These are phyloP conservation scores for Ancistrus triradiatus DNA, from an alignment of 2,113 vertebrate species.

Conservation along the genomic window DNA sequence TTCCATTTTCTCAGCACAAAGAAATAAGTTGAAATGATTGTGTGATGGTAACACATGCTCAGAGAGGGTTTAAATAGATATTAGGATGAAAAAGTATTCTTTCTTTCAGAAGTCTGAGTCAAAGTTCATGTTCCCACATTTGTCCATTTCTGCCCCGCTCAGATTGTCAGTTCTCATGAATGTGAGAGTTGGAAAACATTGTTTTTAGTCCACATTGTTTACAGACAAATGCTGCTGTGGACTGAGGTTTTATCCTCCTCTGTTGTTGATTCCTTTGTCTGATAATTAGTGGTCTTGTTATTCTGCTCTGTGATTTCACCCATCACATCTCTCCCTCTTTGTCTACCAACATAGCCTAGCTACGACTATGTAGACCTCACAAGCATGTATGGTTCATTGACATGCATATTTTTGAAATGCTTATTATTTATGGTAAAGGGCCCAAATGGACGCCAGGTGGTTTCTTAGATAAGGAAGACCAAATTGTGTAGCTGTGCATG, in stretches of 20 bases:
- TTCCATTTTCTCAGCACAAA: too few species aligned
- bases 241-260: background rate
- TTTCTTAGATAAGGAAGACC: slow-evolving; percentile 37
- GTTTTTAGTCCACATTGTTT: background rate
- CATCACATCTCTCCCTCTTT: slow-evolving; percentile 16
- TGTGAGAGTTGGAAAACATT: too few species aligned
- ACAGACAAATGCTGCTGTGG: slow-evolving; percentile 10
- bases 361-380: background rate
- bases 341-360: background rate
- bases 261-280: slow-evolving; percentile 10
- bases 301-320: too few species aligned
- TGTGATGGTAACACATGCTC: too few species aligned
- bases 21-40: too few species aligned
- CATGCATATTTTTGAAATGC: background rate
- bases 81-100: too few species aligned
- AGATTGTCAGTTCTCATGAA: slow-evolving; percentile 4
- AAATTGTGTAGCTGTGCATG: too few species aligned
- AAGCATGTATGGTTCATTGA: slow-evolving; percentile 5
- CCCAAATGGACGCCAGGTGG: slow-evolving; percentile 36
- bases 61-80: too few species aligned
- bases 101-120: too few species aligned
- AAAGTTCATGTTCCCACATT: background rate
- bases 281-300: slow-evolving; percentile 31
- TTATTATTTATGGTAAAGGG: slow-evolving; percentile 15
- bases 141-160: background rate